Base-by-base conservation (phyloP, 2,113 vertebrate species). In the Albula glossodonta region DNA sequence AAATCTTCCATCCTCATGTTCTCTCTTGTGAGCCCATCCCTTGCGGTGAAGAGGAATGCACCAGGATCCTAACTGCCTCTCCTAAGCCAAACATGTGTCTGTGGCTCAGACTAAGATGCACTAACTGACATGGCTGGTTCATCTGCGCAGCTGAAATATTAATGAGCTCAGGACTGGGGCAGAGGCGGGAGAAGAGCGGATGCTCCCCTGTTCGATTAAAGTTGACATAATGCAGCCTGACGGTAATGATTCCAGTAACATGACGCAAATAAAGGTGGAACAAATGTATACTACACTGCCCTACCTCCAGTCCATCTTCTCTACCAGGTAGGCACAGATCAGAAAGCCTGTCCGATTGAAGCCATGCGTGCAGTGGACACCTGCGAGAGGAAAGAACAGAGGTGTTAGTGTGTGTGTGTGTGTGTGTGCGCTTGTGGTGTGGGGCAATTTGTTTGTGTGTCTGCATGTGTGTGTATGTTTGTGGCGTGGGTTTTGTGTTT, bases 231-330 rank as follows among this genome's bases (percentile, higher is more conserved):
- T 53, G 12, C 48, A 5, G 31, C 31, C 53, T n/a, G 56, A 83
- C 81, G 17, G 31, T 56, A 2, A 10, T 31, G 5, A 19, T 57
- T 12, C 81, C 9, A 22, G 56, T 2, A 53, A 82, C 22, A 11
- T 41, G 57, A 12, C 7, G 25, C 31, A 51, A 57, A 83, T 0
- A 49, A 19, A 77, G 57, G 79, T 9, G 53, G 31, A 41, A 41
- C 31, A 41, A 41, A 41, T 41, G 31, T 41, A 41, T 41, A 41
- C 31, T 41, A 41, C 31, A 41, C n/a, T 50, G 7, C 51, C 22
- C 92, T 97, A 99, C 98, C 98, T 99, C 98, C 98, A 99, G 94
- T 99, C 98, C 97, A 99, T 94, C 91, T 99, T 99, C 93, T 98
- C 97, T 3, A 99, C 98, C 94, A 99, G 94, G 95, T 97, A 99